These are phyloP conservation scores for Ciona savignyi DNA, from an alignment of 23 tunicate species.

Conservation along the genomic window DNA sequence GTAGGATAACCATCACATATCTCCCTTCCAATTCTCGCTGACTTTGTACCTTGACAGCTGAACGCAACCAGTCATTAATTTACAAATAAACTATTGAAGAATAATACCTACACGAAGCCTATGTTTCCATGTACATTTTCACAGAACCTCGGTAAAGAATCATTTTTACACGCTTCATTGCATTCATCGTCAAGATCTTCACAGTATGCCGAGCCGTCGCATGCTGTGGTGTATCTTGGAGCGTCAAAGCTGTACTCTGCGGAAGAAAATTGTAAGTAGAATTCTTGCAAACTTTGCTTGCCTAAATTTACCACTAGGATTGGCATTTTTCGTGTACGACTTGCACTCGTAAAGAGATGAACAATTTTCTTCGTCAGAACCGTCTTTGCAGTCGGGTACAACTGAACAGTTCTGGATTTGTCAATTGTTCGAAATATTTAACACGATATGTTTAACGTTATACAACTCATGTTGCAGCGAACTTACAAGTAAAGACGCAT, in stretches of 20 bases:
- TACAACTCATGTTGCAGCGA: no score
- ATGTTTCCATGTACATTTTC: constrained; percentile 14
- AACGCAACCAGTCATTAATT: not conserved
- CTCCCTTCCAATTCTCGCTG: constrained; percentile 46
- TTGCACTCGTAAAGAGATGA: constrained; percentile 1
- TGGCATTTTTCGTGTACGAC: not conserved
- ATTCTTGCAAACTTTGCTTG: not conserved
- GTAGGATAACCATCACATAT: constrained; percentile 87
- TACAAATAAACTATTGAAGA: not conserved
- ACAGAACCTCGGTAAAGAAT: constrained; percentile 26
- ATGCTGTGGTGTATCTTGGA: constrained; percentile 8
- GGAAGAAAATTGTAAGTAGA: not conserved
- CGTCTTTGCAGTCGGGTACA: constrained; percentile 31
- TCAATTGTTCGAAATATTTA: no score
- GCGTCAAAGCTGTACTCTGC: not conserved
- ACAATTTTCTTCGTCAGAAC: constrained; percentile 46
- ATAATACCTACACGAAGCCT: constrained; percentile 17
- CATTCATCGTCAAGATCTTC: constrained; percentile 21
- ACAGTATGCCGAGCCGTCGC: constrained; percentile 4
- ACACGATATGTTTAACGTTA: no score
- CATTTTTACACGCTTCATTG: constrained; percentile 15
- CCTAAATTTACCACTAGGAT: not conserved
- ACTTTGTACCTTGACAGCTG: constrained; percentile 49
- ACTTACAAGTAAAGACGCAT: no score
- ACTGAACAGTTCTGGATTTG: not conserved